These are phyloP conservation scores for Phaonia tiefii DNA, from an alignment of 2,888 invertebrate genomes.

Conservation along the genomic window DNA sequence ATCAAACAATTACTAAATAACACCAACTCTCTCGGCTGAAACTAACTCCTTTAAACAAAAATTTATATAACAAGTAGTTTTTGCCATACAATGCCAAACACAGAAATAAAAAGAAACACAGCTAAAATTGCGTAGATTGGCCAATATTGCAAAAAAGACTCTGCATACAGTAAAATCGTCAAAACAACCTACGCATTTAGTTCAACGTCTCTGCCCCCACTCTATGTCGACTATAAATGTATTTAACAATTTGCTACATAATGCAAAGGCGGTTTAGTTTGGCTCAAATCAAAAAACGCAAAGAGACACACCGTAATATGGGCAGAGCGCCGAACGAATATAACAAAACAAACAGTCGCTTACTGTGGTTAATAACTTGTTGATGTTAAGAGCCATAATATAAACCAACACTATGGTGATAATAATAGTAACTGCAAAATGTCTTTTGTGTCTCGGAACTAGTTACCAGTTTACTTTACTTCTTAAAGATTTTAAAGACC, in stretches of 20 bases:
- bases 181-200: slow-evolving; percentile 57
- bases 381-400: slow-evolving; percentile 35
- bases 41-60: slow-evolving; percentile 45
- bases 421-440: slow-evolving; percentile 19
- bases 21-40: slow-evolving; percentile 50
- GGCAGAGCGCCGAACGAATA: background rate
- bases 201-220: background rate
- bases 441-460: slow-evolving; percentile 16
- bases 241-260: slow-evolving; percentile 64
- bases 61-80: slow-evolving; percentile 43
- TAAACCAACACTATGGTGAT: slow-evolving; percentile 38
- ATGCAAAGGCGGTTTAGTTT: slow-evolving; percentile 67
- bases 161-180: slow-evolving; percentile 40
- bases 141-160: slow-evolving; percentile 36
- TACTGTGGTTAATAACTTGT: slow-evolving; percentile 43
- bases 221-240: slow-evolving; percentile 25
- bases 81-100: background rate
- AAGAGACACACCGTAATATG: background rate
- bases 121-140: slow-evolving; percentile 57
- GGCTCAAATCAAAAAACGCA: slow-evolving; percentile 38
- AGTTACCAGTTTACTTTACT: slow-evolving; percentile 36
- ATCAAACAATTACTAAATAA: slow-evolving; percentile 8
- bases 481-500: slow-evolving; percentile 42
- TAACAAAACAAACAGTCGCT: background rate
- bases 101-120: slow-evolving; percentile 23